Base-by-base conservation (phyloP, 2,888 invertebrate species). In the Physocephala rufipes region DNA sequence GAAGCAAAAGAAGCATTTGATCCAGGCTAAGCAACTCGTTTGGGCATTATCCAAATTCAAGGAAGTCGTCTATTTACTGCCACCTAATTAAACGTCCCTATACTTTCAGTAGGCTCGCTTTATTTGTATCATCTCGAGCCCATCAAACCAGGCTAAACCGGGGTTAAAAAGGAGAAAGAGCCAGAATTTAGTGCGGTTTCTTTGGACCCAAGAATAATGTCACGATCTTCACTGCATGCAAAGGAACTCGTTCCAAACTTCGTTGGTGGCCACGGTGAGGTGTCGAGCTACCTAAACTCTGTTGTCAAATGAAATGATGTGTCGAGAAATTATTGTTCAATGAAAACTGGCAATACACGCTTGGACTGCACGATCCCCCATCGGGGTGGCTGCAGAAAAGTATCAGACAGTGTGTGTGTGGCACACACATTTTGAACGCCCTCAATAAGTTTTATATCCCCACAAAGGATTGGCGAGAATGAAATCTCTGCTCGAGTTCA, bases 61-160 rank as follows among this genome's bases (percentile, higher is more conserved):
- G 73, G 73, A 73, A 73, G 66, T 73, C 63, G 63, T 64, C 59
- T 47, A 67, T 59, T 67, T 67, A 59, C 59, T 67, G 59, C 28
- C 21, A 28, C 30, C 66, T 24, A 45, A 63, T 63, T 47, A 63
- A 26, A 47, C 45, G 24, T 36, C 36, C 5, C 36, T 36, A 36
- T 36, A 36, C 5, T 36, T 4, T 9, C 9, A 36, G 5, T 36
- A 36, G 9, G 9, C 9, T 36, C 36, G 9, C 36, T 36, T 36
- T 7, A 36, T 36, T 36, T 36, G 36, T 36, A 9, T 61, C 36
- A 9, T 9, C 9, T 36, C 36, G 4, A 9, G 9, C 36, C 5
- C 36, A 36, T 36, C 9, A 36, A 36, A 36, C 4, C 5, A 36
- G 36, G 36, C 36, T n/a, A n/a, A n/a, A n/a, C n/a, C n/a, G n/a